phyloP scores from a whole-genome alignment of 1,140 invertebrate genomes.

The Zaprionus camerounensis region DNA sequence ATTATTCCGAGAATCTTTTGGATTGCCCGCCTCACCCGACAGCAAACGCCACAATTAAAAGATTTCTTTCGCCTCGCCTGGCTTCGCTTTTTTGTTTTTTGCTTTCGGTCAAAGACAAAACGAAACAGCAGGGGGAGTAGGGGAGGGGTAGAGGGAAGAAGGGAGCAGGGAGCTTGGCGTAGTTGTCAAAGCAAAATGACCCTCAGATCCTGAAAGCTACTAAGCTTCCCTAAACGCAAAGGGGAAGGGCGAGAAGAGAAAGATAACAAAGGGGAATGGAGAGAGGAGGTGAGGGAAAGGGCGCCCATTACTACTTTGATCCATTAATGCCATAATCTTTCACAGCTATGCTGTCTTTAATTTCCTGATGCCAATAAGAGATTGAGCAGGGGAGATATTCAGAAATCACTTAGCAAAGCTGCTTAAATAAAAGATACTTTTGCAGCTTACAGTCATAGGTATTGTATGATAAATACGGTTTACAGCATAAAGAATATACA shows the following conservation, averaged over 20 bases:
- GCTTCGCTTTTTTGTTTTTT: constrained; percentile 32
- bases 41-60: constrained; percentile 73
- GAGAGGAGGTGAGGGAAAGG: not conserved
- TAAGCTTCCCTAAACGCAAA: constrained; percentile 6
- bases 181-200: constrained; percentile 30
- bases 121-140: not conserved
- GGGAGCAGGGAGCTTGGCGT: not conserved
- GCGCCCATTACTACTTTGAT: not conserved
- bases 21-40: constrained; percentile 38
- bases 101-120: constrained; percentile 22
- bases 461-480: too few relatives aligned
- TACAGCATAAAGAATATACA: too few relatives aligned
- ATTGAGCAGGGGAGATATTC: not conserved
- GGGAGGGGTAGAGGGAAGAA: not conserved
- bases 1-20: constrained; percentile 78
- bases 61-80: constrained; percentile 25
- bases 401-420: constrained; percentile 7
- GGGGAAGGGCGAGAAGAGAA: not conserved
- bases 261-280: not conserved
- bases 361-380: constrained; percentile 20
- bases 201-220: constrained; percentile 30
- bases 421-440: not conserved
- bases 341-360: constrained; percentile 15
- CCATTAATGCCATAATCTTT: constrained; percentile 35
- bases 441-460: not conserved